Evolutionary conservation across 2,888 invertebrate genomes (phyloP), one percentile per base, ranked within the genome.

Genomic region (Caenorhabditis japonica): DNA sequence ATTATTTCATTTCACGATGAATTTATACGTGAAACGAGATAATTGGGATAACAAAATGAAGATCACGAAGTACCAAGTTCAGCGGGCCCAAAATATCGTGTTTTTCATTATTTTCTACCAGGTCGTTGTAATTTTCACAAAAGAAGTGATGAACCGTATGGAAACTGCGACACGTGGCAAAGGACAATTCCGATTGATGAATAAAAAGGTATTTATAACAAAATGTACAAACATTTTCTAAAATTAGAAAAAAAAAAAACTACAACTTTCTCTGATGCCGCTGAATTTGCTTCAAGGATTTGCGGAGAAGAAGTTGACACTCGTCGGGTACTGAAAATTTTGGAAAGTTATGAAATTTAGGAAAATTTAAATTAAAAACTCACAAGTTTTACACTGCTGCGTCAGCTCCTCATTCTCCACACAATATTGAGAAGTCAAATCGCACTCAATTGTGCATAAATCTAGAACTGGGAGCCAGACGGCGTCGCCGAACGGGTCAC

Each of bases 401-500:
- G 73, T 64, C 38, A 85, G 66, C 10, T 84, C 83, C 43, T 85
- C 85, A 55, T 85, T 83, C 64, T 85, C 85, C 33, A 85, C 84
- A 59, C 85, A 85, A 52, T 84, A 77, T 55, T 85, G 84, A 3
- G 56, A 75, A 4, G 70, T 56, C 7, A 79, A 46, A 61, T 84
- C 75, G 62, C 85, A 85, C 34, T 78, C 62, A 5, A 83, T 76
- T 23, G 74, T 77, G 59, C 85, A 85, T 25, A 83, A 59, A 64
- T 85, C 85, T 10, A 85, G 68, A n/a, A 85, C 84, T 12, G 85
- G 85, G 10, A 84, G 77, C 85, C 85, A 85, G 47, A 83, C 80
- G 4, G 85, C 84, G 47, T 85, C 84, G 23, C 84, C 73, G 59
- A 85, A 85, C 13, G 84, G 84, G 19, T 83, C 80, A 12, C 83